Evolutionary conservation across 2,113 vertebrate genomes (phyloP).

Genomic region (Ptilonorhynchus violaceus): DNA sequence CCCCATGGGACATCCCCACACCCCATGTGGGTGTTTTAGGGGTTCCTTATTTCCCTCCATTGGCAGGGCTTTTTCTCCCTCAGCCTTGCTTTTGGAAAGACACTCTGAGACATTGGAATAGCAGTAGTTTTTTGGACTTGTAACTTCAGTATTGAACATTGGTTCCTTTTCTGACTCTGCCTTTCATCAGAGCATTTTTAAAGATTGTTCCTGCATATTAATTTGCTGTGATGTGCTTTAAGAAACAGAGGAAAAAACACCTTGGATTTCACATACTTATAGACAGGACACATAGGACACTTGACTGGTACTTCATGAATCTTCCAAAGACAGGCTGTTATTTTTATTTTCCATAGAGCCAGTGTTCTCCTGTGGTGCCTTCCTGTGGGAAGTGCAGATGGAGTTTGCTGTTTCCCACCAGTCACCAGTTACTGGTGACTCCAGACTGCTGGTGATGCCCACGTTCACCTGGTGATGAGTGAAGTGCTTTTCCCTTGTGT

Average conservation of each 20-base stretch:
- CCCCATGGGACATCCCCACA: background rate
- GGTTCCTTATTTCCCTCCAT: background rate
- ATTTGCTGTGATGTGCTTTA: background rate
- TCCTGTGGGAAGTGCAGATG: rapidly evolving
- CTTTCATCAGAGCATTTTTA: background rate
- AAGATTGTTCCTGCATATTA: background rate
- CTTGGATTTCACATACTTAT: background rate
- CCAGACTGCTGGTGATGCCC: background rate
- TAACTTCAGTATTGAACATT: background rate
- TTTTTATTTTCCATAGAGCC: background rate
- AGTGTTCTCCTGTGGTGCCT: background rate
- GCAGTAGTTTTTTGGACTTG: background rate
- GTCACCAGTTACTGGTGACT: background rate
- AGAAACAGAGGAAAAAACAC: rapidly evolving
- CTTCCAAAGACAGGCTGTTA: background rate
- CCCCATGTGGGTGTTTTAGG: background rate
- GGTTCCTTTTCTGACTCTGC: background rate
- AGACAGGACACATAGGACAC: background rate
- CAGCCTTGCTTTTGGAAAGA: background rate
- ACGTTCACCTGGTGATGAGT: rapidly evolving
- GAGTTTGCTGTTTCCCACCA: background rate
- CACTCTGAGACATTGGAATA: background rate
- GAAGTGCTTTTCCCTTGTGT: background rate
- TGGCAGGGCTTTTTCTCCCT: background rate
- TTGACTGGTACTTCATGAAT: background rate